These are phyloP conservation scores for Oophaga sylvatica DNA, from an alignment of 2,797 vertebrate genomes.

Conservation along the genomic window DNA sequence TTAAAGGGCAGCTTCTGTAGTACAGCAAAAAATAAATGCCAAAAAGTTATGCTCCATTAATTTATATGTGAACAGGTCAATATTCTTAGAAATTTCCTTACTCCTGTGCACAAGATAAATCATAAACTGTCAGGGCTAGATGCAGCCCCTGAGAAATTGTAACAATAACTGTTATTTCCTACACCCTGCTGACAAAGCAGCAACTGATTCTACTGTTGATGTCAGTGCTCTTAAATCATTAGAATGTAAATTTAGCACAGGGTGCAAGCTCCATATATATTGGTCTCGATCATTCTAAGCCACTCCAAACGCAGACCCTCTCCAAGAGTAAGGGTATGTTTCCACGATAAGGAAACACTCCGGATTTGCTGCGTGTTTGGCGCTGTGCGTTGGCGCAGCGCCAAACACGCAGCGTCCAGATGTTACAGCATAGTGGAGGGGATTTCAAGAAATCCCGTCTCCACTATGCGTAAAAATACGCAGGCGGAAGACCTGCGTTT, in stretches of 20 bases:
- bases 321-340: too few species aligned
- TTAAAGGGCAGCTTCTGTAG: neutral
- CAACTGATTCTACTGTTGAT: neutral
- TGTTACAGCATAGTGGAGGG: too few species aligned
- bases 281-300: neutral
- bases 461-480: too few species aligned
- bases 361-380: too few species aligned
- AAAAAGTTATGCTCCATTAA: constrained; percentile 26
- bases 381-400: too few species aligned
- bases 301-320: neutral
- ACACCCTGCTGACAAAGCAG: constrained; percentile 15
- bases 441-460: too few species aligned
- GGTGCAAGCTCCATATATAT: neutral
- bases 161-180: constrained; percentile 45
- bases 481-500: too few species aligned
- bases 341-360: too few species aligned
- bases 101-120: constrained; percentile 20
- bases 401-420: too few species aligned
- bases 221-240: constrained; percentile 28
- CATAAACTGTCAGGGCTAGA: constrained; percentile 13
- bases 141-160: constrained; percentile 44
- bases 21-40: constrained; percentile 21
- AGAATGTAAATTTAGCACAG: constrained; percentile 9
- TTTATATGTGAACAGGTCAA: constrained; percentile 31
- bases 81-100: constrained; percentile 34